phyloP scores from a whole-genome alignment of 2,113 vertebrate species.

The Tichodroma muraria region DNA sequence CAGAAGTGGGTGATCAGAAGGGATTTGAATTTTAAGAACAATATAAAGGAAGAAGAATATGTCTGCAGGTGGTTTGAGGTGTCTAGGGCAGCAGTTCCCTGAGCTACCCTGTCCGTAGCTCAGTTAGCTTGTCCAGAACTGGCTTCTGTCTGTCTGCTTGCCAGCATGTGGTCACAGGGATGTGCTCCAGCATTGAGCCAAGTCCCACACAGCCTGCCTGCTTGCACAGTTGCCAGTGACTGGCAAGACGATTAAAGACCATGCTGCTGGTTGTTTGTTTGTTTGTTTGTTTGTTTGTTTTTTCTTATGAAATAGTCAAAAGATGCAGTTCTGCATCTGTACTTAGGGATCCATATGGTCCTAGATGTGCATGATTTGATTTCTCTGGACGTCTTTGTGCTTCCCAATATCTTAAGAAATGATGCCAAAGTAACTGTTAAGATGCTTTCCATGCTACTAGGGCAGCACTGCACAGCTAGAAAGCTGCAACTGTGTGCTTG shows the following conservation, averaged over 20 bases:
- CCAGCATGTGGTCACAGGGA: not conserved
- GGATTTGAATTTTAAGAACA: not conserved
- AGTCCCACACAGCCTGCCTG: not conserved
- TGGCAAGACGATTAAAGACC: not conserved
- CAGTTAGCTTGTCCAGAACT: not conserved
- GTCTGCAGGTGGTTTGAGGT: not conserved
- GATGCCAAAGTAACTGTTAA: not conserved
- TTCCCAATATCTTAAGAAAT: not conserved
- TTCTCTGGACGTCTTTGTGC: not conserved
- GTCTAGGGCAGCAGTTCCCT: not conserved
- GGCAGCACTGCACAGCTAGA: not conserved
- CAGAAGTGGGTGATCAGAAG: not conserved
- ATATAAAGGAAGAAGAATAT: not conserved
- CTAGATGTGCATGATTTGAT: not conserved
- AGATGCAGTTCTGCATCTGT: not conserved
- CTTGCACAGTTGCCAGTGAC: not conserved
- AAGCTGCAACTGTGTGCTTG: not conserved
- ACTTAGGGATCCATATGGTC: not conserved
- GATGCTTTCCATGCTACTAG: not conserved
- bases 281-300: not conserved
- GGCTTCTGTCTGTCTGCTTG: not conserved
- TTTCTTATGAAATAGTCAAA: not conserved
- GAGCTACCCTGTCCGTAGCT: not conserved
- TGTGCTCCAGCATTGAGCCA: not conserved
- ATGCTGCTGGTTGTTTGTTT: not conserved